Base-by-base conservation (phyloP, 2,888 invertebrate species). In the Craniophora ligustri region DNA sequence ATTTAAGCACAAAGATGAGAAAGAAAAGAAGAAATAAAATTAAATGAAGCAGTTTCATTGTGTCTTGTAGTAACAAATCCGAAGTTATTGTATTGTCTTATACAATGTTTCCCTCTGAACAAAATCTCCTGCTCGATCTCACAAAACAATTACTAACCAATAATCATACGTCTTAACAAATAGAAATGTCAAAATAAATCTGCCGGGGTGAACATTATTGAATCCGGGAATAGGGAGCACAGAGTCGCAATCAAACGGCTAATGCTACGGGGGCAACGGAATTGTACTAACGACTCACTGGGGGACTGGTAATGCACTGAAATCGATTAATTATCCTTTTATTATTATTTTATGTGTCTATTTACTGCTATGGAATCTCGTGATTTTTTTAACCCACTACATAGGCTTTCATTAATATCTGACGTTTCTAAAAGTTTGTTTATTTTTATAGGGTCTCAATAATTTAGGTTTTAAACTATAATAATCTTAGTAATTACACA, bases 301-400 rank as follows among this genome's bases (percentile, higher is more conserved):
- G 87, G 87, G 86, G 78, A 72, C 72, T 69, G 67, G 85, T 92
- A 92, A 92, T 91, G 92, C 87, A 90, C 87, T 84, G 84, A 84
- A 87, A 91, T 92, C 90, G 85, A 90, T 91, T 93, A 92, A 92
- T 92, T 92, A 90, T 89, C 85, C 89, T 79, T 92, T 90, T 91
- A 91, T 91, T 92, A 91, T 92, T 89, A 89, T 88, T 91, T 92
- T 88, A 92, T 92, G 85, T 89, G 78, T 78, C 68, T 70, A 56
- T 63, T 67, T 32, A 53, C 13, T 41, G 8, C 16, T 57, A 50
- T 38, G 26, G n/a, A 26, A 8, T 8, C 10, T 23, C 3, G 2
- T 0, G 3, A 23, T 23, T 2, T 23, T 3, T 23, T 23, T 10
- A 1, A 10, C 23, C 3, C 21, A 21, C 8, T 21, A 1, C 21